These are phyloP conservation scores for Troides oblongomaculatus DNA, from an alignment of 2,888 invertebrate genomes.

Conservation along the genomic window DNA sequence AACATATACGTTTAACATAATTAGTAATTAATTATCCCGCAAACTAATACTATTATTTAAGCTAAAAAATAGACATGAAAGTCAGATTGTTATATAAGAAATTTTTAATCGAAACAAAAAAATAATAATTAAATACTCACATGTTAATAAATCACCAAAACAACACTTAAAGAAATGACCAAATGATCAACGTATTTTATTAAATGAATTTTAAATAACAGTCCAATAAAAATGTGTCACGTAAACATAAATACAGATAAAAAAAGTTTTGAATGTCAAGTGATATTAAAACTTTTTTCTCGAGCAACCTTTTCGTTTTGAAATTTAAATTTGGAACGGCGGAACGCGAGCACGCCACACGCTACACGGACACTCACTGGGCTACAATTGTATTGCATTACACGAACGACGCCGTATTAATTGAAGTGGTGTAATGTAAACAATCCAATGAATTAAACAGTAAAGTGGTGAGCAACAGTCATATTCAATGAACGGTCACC, in stretches of 20 bases:
- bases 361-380: slow-evolving; percentile 25
- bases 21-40: too few species aligned
- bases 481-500: neutral
- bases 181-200: too few species aligned
- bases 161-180: neutral
- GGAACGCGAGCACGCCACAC: slow-evolving; percentile 13
- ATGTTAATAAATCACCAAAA: neutral
- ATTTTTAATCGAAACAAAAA: too few species aligned
- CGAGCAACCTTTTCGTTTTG: neutral
- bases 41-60: too few species aligned
- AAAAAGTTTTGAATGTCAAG: neutral
- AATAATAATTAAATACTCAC: neutral
- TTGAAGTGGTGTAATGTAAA: slow-evolving; percentile 14
- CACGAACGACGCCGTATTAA: neutral
- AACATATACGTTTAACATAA: too few species aligned
- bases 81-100: too few species aligned
- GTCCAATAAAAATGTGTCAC: too few species aligned
- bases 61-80: too few species aligned
- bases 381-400: neutral
- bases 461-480: neutral
- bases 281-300: neutral
- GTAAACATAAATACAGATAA: too few species aligned
- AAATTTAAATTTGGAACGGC: slow-evolving; percentile 9
- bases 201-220: too few species aligned
- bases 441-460: neutral